A percentile compares a stretch with the other conserved stretches of the same genome.
phyloP scores from a whole-genome alignment of 2,888 invertebrate genomes.

The Athalia rosae region DNA sequence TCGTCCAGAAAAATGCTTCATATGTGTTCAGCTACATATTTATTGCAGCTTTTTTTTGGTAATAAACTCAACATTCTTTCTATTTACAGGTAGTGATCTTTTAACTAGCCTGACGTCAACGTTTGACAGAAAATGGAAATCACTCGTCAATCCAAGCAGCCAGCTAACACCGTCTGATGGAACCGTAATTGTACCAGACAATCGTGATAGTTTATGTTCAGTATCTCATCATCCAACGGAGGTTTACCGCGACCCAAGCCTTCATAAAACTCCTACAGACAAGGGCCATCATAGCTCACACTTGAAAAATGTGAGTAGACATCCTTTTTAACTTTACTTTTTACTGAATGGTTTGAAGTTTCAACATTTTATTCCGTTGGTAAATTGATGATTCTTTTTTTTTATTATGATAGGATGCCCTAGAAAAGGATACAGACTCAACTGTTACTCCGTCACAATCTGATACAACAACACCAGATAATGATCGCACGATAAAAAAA shows the following conservation, averaged over 20 bases:
- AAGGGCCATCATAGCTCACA: conserved; percentile 58
- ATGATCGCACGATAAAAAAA: conserved; percentile 68
- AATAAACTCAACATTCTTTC: conserved; percentile 54
- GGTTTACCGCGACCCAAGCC: conserved; percentile 68
- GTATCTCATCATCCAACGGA: conserved; percentile 56
- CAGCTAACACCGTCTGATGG: conserved; percentile 55
- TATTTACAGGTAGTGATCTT: conserved; percentile 86
- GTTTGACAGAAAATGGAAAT: conserved; percentile 88
- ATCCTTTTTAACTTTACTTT: background rate
- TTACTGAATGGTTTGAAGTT: background rate
- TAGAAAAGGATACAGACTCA: conserved; percentile 72
- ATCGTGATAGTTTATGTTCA: conserved; percentile 54
- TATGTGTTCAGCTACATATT: background rate
- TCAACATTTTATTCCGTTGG: background rate
- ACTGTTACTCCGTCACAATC: conserved; percentile 55
- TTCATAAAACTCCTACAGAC: conserved; percentile 65
- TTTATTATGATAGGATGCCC: conserved; percentile 63
- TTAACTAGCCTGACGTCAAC: conserved; percentile 89
- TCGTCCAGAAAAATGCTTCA: background rate
- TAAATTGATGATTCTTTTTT: background rate
- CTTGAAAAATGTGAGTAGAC: conserved; percentile 60
- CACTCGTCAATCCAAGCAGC: conserved; percentile 79
- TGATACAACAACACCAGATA: conserved; percentile 69
- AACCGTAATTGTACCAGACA: conserved; percentile 57
- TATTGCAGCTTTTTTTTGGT: background rate